Evolutionary conservation across 92 coral and sea anemone species (phyloP), one percentile per base, ranked within the genome.

Genomic region (Phenganax stokvisi): DNA sequence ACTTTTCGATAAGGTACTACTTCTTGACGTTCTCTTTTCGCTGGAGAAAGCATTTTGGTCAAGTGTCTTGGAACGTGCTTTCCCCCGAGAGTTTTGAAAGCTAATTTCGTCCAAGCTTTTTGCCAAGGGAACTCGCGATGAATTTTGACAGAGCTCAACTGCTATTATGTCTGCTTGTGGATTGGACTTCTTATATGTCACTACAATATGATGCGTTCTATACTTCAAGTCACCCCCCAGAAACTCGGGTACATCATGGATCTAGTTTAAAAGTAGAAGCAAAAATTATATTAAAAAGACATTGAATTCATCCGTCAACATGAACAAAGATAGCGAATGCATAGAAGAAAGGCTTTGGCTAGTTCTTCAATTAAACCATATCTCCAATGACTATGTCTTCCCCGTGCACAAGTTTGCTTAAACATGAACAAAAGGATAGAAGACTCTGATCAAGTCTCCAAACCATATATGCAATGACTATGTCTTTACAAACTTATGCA

Each of bases 241-340:
- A 79, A 96, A 96, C 16, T 96, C 97, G 6, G 99, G 92, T 17
- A 89, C 89, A 81, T 96, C 99, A 85, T 96, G 92, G 76, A 96
- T 87, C 99, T 96, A 83, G 47, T 37, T 37, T 37, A 5, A 37
- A 37, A 37, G 47, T 37, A 37, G 47, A 37, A 37, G 47, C 3
- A 37, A 37, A 37, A 37, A 37, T 37, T 37, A 2, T 37, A 37
- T 37, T 37, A 37, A 37, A 37, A 37, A 37, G 47, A 37, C 47
- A 37, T 37, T 37, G 47, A 37, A 1, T 37, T 37, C 47, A 5
- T 37, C 3, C 47, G 47, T 37, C 47, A 37, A 37, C 47, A 5
- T 5, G 47, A 37, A 37, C 47, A 37, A 37, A 37, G 47, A 37
- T 20, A 20, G 25, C 47, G 5, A 37, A 37, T 1, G 5, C 3